Base-by-base conservation (phyloP, 1,140 invertebrate species). In the Trichomalopsis sarcophagae region DNA sequence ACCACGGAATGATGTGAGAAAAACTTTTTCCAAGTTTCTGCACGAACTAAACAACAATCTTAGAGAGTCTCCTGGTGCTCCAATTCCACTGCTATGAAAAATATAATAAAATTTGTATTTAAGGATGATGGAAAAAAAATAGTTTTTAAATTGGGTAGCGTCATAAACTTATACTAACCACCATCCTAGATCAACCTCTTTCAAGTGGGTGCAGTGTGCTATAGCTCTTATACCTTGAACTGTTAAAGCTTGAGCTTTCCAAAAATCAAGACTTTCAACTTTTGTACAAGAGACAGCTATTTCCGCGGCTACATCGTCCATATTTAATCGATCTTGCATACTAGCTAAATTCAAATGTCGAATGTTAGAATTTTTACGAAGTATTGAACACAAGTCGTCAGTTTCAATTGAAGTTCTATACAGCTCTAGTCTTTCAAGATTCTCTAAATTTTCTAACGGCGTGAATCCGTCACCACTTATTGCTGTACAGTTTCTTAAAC, bases 131-230 rank as follows among this genome's bases (percentile, higher is more conserved):
- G 5, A 62, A 85, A 21, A 27, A 33, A 71, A 27, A 71, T n/a
- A 13, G 3, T 71, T 82, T 10, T 17, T 71, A 13, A 30, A 71
- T 44, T 44, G 40, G 40, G 7, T 44, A 44, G 40, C 7, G 1
- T 9, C 6, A 30, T 50, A 68, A 69, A 17, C 74, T 81, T 75
- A 74, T 62, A 94, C 96, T 94, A 92, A 97, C 97, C 97, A 97
- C 97, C 97, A 98, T 80, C 97, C 97, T 82, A 98, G 94, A 93
- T 98, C 97, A 27, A 98, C 92, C 92, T 98, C 97, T 89, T 96
- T 95, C 23, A 98, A 91, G 71, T 95, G 93, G 82, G 88, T 92
- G 89, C 97, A 97, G n/a, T 94, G 93, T 0, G 95, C 93, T 4
- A 98, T 91, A 14, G 95, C 94, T 86, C 94, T 91, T 1, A 98